Base-by-base conservation (phyloP, 2,888 invertebrate genomes). In the Electrophaes corylata region DNA sequence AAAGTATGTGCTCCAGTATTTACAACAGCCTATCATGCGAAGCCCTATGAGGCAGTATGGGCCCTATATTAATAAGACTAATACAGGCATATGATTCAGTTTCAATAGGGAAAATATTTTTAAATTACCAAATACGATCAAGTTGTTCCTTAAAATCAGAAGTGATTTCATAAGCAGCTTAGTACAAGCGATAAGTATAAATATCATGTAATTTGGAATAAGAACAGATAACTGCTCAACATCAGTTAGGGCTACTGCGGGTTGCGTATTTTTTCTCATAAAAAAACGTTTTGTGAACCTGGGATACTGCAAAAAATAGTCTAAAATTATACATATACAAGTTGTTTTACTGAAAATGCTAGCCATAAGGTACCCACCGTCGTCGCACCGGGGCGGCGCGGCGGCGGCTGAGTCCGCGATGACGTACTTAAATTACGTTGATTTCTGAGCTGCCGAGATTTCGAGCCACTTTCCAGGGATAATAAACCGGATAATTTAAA, bases 401-500 rank as follows among this genome's bases (percentile, higher is more conserved):
- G 23, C 39, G 39, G 16, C 44, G 44, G 35, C 56, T 53, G 56
- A 57, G 51, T 40, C 41, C 48, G 52, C 49, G 51, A 53, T 45
- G 56, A 56, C 53, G 46, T 61, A 60, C 57, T 60, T 57, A 57
- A 51, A 57, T 63, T 57, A 60, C 57, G 46, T 52, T 60, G 50
- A 60, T 60, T 57, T 54, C 57, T 52, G 47, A 53, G 53, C 57
- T 54, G 45, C 47, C 53, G 39, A 50, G 57, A 55, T 51, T 55
- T 48, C 23, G 19, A 44, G 51, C 50, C 55, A 55, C 51, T 60
- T 60, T 55, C 59, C 12, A 39, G 47, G 51, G 55, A 60, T 60
- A 55, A 60, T 60, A 55, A 49, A 60, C 55, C 47, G 60, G 46
- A 61, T 61, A 61, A 61, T 61, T 61, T 57, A 57, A 61, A 61